Evolutionary conservation across 2,113 vertebrate genomes (phyloP).

Genomic region (Crocuta crocuta): DNA sequence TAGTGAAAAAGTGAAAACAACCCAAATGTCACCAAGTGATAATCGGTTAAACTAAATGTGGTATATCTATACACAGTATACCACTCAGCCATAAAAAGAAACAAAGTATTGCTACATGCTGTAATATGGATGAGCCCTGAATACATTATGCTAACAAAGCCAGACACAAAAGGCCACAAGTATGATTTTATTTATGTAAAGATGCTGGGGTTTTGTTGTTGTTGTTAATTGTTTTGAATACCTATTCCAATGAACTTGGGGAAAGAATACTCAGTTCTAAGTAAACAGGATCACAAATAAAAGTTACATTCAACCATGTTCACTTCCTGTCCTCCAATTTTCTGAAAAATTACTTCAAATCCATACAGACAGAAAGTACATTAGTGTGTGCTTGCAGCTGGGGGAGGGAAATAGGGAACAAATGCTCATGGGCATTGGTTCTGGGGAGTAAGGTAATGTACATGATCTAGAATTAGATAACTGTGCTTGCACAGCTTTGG

Average conservation of each 20-base stretch:
- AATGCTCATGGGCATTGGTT: background rate
- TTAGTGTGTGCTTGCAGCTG: background rate
- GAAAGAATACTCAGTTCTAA: background rate
- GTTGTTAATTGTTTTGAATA: slow-evolving; percentile 2
- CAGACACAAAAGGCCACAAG: background rate
- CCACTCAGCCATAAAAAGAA: background rate
- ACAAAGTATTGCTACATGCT: background rate
- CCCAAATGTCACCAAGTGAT: background rate
- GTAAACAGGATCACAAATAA: background rate
- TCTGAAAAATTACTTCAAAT: background rate
- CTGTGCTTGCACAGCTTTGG: background rate
- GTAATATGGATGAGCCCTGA: background rate
- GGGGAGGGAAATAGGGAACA: background rate
- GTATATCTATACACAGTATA: background rate
- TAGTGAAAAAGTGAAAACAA: background rate
- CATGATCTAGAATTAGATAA: background rate
- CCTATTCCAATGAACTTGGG: background rate
- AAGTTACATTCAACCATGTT: background rate
- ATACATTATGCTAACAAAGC: background rate
- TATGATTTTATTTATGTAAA: background rate
- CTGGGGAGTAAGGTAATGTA: background rate
- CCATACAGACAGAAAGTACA: background rate
- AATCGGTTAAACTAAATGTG: background rate
- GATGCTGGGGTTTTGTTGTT: background rate
- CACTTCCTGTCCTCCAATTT: background rate